Conservation (phyloP, 2,113 vertebrate species). For the Callipepla squamata region DNA sequence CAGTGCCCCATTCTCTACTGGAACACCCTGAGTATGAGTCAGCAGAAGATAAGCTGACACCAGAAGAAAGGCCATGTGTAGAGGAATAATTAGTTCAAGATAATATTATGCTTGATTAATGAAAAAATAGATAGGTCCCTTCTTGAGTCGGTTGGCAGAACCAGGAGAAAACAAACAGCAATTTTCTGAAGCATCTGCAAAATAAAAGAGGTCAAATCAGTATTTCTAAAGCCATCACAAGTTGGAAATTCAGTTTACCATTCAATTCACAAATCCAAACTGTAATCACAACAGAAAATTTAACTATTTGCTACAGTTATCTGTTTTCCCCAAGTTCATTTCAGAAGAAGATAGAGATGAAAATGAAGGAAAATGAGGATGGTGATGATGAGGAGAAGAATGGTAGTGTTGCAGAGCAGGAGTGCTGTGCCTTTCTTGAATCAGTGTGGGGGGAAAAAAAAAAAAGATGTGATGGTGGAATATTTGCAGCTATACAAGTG, state of each 20-base stretch:
- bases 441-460: neutral
- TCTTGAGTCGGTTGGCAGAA: constrained; percentile 45
- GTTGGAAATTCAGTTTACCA: neutral
- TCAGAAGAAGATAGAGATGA: neutral
- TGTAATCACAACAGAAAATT: neutral
- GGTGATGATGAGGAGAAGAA: neutral
- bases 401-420: neutral
- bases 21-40: constrained; percentile 78
- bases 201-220: constrained; percentile 28
- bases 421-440: neutral
- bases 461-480: neutral
- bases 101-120: constrained; percentile 53
- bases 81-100: constrained; percentile 64
- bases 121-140: constrained; percentile 60
- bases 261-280: neutral
- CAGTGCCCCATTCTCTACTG: constrained; percentile 72
- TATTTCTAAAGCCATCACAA: neutral
- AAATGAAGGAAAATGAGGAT: neutral
- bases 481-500: neutral
- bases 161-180: constrained; percentile 28
- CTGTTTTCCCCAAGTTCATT: neutral
- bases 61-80: constrained; percentile 86
- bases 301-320: neutral
- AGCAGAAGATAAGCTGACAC: constrained; percentile 84
- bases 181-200: constrained; percentile 70